Evolutionary conservation across 1,140 invertebrate species (phyloP).

Genomic region (Goniozus legneri): DNA sequence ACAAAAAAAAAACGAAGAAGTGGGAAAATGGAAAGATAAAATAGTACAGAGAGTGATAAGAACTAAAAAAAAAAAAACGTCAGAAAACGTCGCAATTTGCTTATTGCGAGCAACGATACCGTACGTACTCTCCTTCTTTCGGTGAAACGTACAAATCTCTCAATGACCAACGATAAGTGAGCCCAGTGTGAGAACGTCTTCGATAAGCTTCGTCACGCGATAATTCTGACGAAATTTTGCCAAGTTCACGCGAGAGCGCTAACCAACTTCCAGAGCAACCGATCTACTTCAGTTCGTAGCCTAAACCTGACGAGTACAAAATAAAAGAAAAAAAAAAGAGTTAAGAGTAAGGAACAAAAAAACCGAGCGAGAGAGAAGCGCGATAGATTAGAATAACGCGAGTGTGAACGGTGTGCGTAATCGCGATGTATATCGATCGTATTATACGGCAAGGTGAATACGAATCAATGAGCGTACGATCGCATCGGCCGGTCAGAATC

Average conservation of each 20-base stretch:
- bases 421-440: neutral
- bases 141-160: no score
- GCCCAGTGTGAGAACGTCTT: no score
- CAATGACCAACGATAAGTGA: no score
- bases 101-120: conserved; percentile 13
- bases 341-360: conserved; percentile 13
- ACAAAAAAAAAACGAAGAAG: conserved; percentile 4
- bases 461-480: no score
- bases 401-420: conserved; percentile 3
- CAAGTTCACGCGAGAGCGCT: no score
- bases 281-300: conserved; percentile 55
- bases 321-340: conserved; percentile 13
- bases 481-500: no score
- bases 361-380: conserved; percentile 7
- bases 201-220: no score
- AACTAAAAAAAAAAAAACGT: conserved; percentile 7
- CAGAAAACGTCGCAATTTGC: conserved; percentile 5
- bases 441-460: no score
- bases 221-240: no score
- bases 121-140: no score
- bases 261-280: conserved; percentile 40
- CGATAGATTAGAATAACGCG: conserved; percentile 4
- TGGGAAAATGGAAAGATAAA: conserved; percentile 4
- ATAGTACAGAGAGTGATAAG: neutral
- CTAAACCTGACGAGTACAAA: conserved; percentile 57